phyloP scores from a whole-genome alignment of 2,113 vertebrate species.

The Hassar affinis region DNA sequence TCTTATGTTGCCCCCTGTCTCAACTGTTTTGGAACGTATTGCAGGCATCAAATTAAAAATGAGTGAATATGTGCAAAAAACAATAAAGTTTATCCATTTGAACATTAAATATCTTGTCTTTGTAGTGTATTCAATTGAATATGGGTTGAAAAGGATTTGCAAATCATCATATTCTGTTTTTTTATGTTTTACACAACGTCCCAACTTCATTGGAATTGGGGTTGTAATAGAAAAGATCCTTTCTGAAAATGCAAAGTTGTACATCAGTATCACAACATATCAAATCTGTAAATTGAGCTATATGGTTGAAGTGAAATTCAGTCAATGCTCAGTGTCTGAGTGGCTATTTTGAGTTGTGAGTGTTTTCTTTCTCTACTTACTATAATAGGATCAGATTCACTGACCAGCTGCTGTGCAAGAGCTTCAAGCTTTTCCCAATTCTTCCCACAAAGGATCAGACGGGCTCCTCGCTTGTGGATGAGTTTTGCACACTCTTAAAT shows the following conservation, averaged over 20 bases:
- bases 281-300: not conserved
- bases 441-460: conserved; percentile 88
- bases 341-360: not conserved
- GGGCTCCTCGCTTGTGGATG: conserved; percentile 84
- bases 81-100: too few relatives aligned
- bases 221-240: not conserved
- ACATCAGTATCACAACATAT: not conserved
- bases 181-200: too few relatives aligned
- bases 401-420: conserved; percentile 77
- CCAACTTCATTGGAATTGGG: too few relatives aligned
- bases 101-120: too few relatives aligned
- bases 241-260: not conserved
- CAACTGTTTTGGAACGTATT: too few relatives aligned
- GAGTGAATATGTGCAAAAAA: too few relatives aligned
- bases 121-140: too few relatives aligned
- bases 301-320: not conserved
- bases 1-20: too few relatives aligned
- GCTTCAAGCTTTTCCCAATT: conserved; percentile 84
- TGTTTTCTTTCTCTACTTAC: conserved; percentile 65
- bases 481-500: conserved; percentile 82
- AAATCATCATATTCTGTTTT: too few relatives aligned
- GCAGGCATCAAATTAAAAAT: too few relatives aligned
- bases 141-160: too few relatives aligned
- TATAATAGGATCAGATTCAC: conserved; percentile 79
- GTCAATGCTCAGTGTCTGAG: not conserved